phyloP scores from a whole-genome alignment of 2,797 vertebrate genomes.

The Siniperca scherzeri region DNA sequence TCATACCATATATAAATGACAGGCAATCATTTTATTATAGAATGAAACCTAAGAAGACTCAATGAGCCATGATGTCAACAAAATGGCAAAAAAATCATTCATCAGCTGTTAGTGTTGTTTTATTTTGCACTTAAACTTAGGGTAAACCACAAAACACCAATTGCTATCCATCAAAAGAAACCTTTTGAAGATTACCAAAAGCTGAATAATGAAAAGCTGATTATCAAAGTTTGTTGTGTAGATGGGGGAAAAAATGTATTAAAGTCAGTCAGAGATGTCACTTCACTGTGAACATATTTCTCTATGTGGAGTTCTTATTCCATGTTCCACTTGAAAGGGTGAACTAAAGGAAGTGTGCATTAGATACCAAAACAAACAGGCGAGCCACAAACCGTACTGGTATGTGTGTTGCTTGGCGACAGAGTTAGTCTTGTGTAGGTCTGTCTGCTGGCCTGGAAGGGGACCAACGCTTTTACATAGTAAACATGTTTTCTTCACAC shows the following conservation, averaged over 20 bases:
- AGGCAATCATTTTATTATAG: constrained; percentile 69
- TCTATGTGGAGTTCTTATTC: constrained; percentile 52
- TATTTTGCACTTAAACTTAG: constrained; percentile 51
- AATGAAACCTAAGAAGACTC: constrained; percentile 58
- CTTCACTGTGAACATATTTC: constrained; percentile 40
- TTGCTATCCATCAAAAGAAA: constrained; percentile 60
- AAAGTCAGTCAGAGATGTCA: constrained; percentile 40
- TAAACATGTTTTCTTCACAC: constrained; percentile 69
- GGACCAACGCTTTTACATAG: constrained; percentile 58
- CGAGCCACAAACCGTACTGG: constrained; percentile 82
- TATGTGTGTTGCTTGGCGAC: constrained; percentile 86
- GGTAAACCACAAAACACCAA: constrained; percentile 64
- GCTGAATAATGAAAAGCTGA: constrained; percentile 1
- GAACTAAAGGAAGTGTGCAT: constrained; percentile 84
- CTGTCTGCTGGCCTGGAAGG: constrained; percentile 78
- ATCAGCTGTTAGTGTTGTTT: constrained; percentile 68
- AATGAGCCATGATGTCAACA: constrained; percentile 63
- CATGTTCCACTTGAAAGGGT: constrained; percentile 68
- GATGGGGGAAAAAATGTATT: not conserved
- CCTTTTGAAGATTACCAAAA: constrained; percentile 42
- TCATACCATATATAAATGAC: constrained; percentile 71
- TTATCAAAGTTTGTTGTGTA: constrained; percentile 14
- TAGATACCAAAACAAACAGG: constrained; percentile 90
- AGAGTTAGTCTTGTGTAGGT: constrained; percentile 70
- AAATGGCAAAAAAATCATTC: constrained; percentile 58